Conservation (phyloP, 2,797 vertebrate genomes). For the Etheostoma nigrum region DNA sequence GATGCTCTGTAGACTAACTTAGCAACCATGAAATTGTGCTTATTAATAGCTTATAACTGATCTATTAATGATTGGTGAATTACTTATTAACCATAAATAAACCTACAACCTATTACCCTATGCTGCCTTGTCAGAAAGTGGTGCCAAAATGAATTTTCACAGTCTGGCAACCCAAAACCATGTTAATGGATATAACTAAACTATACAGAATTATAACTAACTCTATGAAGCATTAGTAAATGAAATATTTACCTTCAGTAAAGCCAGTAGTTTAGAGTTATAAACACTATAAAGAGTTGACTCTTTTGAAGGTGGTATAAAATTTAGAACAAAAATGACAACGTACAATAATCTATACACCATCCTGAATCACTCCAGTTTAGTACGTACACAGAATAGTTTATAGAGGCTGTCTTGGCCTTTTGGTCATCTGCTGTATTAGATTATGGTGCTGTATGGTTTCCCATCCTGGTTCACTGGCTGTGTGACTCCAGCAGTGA, state of each 20-base stretch:
- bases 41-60: background rate
- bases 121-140: too few species aligned
- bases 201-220: too few species aligned
- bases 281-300: background rate
- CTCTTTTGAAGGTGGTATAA: background rate
- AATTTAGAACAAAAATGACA: background rate
- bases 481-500: slow-evolving; percentile 18
- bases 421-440: slow-evolving; percentile 23
- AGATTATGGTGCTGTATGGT: slow-evolving; percentile 22
- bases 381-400: background rate
- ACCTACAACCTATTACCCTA: too few species aligned
- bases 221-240: too few species aligned
- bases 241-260: too few species aligned
- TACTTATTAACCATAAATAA: too few species aligned
- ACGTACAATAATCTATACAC: background rate
- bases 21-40: background rate
- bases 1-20: background rate
- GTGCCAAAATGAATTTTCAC: too few species aligned
- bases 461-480: slow-evolving; percentile 44
- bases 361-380: background rate
- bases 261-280: too few species aligned
- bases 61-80: too few species aligned
- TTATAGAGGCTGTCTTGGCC: background rate
- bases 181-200: too few species aligned
- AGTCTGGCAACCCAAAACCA: too few species aligned